Evolutionary conservation across 2,888 invertebrate genomes (phyloP), one percentile per base, ranked within the genome.

Genomic region (Fragum fragum): DNA sequence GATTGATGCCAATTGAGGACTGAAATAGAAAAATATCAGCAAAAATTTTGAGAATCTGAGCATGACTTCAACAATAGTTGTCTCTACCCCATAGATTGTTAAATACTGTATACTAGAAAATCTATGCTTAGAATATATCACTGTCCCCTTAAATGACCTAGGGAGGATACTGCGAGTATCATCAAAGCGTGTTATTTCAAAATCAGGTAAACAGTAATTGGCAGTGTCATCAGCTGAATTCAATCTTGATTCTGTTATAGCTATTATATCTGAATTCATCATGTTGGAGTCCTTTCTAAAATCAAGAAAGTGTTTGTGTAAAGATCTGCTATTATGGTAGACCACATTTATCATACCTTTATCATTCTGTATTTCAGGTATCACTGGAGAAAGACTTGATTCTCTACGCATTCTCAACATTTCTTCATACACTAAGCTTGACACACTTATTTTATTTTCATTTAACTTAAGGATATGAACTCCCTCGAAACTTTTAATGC

Each of bases 281-380:
- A 81, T 28, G 28, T 61, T 69, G 1, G 55, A 18, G 26, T 81
- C 78, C 47, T 53, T 21, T 53, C 61, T 76, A 6, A 85, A 23
- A 55, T 76, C 77, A 36, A 42, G 26, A 18, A 76, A 52, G 52
- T 85, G 80, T 28, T 79, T 80, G n/a, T 75, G 47, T 18, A 85
- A 36, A n/a, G n/a, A n/a, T n/a, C n/a, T n/a, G n/a, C 76, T 68
- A 55, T 85, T 83, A 28, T 83, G 80, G 53, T 78, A 86, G 55
- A 61, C 66, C 16, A 73, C 55, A n/a, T 11, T 72, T 5, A n/a
- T n/a, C n/a, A n/a, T n/a, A n/a, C n/a, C n/a, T n/a, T n/a, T n/a
- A n/a, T n/a, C n/a, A n/a, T n/a, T n/a, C n/a, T n/a, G n/a, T n/a
- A n/a, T n/a, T n/a, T n/a, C n/a, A n/a, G n/a, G n/a, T n/a, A n/a